Conservation (phyloP, 1,140 invertebrate genomes). For the Xylocopa sonorina region DNA sequence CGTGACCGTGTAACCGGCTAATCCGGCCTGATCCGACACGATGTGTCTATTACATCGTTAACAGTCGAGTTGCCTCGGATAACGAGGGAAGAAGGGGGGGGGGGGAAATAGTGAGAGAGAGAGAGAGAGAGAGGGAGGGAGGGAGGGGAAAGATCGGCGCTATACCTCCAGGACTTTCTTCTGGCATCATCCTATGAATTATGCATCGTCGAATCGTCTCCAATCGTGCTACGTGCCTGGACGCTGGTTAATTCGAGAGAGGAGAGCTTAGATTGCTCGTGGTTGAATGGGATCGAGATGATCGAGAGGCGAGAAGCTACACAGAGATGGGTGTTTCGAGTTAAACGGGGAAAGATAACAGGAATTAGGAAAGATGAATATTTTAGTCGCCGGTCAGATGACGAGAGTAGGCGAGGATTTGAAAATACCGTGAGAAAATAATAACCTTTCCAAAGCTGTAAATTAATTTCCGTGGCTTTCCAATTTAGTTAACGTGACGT, state of each 20-base stretch:
- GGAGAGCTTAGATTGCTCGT: neutral
- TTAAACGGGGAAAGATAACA: neutral
- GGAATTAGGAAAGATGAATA: neutral
- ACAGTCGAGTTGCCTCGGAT: conserved; percentile 24
- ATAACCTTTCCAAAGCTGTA: neutral
- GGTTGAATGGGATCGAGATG: conserved; percentile 3
- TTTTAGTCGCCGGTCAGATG: neutral
- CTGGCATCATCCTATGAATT: conserved; percentile 24
- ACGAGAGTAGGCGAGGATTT: neutral
- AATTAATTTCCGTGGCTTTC: neutral
- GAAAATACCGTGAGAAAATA: neutral
- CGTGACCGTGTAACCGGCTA: conserved; percentile 42
- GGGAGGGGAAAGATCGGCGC: too few species aligned
- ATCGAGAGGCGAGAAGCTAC: conserved; percentile 11
- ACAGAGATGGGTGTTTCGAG: neutral
- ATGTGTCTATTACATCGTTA: conserved; percentile 52
- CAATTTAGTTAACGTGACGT: too few species aligned
- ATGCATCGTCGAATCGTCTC: conserved; percentile 36
- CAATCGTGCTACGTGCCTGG: neutral
- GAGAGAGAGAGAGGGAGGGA: too few species aligned
- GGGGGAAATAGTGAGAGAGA: too few species aligned
- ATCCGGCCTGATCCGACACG: conserved; percentile 48
- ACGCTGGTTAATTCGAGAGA: conserved; percentile 14
- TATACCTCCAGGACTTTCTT: conserved; percentile 16
- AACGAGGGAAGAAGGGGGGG: too few species aligned